phyloP scores from a whole-genome alignment of 1,140 invertebrate species.

The Lasioglossum albipes region DNA sequence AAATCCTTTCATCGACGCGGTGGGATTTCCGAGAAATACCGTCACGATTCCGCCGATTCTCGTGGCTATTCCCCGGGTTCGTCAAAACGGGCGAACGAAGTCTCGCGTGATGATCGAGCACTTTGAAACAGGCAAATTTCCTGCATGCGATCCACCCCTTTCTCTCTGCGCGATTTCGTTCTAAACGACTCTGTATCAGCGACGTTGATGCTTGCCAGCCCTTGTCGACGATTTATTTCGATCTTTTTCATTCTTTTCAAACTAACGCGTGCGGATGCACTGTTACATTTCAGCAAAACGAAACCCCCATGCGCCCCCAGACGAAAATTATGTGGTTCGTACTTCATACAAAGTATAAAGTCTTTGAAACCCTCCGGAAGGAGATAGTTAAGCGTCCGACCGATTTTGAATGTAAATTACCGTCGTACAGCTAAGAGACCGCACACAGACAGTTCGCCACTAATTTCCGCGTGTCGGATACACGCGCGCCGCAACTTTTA shows the following conservation, averaged over 20 bases:
- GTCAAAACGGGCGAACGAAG: conserved; percentile 56
- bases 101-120: conserved; percentile 68
- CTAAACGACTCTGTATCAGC: background rate
- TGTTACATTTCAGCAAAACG: background rate
- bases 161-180: background rate
- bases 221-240: conserved; percentile 1
- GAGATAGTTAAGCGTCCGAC: no score
- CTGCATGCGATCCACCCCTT: conserved; percentile 73
- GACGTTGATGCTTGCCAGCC: background rate
- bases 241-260: background rate
- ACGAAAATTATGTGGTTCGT: no score
- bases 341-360: no score
- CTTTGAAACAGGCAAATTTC: conserved; percentile 73
- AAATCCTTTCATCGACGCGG: background rate
- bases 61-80: background rate
- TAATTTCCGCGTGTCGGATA: no score
- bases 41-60: conserved; percentile 47
- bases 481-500: no score
- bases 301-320: no score
- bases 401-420: no score
- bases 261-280: background rate
- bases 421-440: no score
- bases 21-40: conserved; percentile 8
- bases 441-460: no score
- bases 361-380: no score